phyloP scores from a whole-genome alignment of 2,888 invertebrate species.

The Philaethria dido region DNA sequence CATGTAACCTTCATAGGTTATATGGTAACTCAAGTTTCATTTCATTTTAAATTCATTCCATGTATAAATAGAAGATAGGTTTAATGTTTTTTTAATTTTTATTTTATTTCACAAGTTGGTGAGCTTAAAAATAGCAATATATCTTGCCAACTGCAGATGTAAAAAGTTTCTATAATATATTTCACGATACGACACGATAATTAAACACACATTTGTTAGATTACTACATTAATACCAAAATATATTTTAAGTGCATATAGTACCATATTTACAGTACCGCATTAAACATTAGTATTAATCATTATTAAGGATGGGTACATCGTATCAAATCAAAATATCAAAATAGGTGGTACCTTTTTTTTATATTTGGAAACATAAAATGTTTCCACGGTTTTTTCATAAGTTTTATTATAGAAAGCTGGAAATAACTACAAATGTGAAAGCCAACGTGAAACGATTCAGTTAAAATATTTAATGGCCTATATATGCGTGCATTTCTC shows the following conservation, averaged over 20 bases:
- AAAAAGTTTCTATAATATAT: background rate
- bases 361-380: no score
- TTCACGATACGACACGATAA: no score
- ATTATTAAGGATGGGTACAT: no score
- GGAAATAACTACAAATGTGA: background rate
- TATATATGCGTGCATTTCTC: slow-evolving; percentile 56
- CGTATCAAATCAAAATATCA: no score
- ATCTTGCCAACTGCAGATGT: slow-evolving; percentile 16
- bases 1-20: slow-evolving; percentile 43
- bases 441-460: slow-evolving; percentile 10
- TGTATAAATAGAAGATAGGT: slow-evolving; percentile 23
- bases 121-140: slow-evolving; percentile 12
- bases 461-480: slow-evolving; percentile 49
- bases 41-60: slow-evolving; percentile 36
- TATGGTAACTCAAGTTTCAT: slow-evolving; percentile 43
- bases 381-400: no score
- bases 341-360: no score
- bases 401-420: slow-evolving; percentile 3
- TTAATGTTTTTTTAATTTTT: slow-evolving; percentile 26
- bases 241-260: no score
- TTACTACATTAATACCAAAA: no score
- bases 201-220: no score
- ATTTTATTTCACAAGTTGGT: slow-evolving; percentile 24
- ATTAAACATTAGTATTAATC: no score
- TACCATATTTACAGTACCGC: no score